Evolutionary conservation across 92 coral and sea anemone genomes (phyloP).

Genomic region (Zoanthus gigantus): DNA sequence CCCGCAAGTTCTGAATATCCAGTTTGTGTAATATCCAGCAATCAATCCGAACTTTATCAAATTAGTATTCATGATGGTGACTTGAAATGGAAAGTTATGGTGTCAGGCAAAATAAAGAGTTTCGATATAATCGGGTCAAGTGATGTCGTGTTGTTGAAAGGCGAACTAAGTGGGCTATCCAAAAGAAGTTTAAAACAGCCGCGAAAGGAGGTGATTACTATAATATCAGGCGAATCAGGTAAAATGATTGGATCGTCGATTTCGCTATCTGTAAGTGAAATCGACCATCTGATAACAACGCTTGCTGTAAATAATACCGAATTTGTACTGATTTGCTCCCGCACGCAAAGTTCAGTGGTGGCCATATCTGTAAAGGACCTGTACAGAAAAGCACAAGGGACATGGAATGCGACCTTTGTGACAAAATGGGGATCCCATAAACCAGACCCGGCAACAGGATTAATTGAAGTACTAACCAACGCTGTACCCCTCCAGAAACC

Average conservation of each 20-base stretch:
- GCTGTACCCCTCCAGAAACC: constrained; percentile 58
- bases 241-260: constrained; percentile 61
- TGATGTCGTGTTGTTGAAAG: constrained; percentile 63
- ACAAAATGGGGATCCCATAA: constrained; percentile 66
- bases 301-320: constrained; percentile 53
- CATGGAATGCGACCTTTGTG: constrained; percentile 42
- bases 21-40: constrained; percentile 14
- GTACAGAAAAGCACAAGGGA: constrained; percentile 32
- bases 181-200: neutral
- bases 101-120: constrained; percentile 43
- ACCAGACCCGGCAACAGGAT: constrained; percentile 68
- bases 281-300: constrained; percentile 51
- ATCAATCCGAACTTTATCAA: constrained; percentile 11
- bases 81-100: constrained; percentile 62
- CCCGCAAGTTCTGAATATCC: neutral
- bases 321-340: constrained; percentile 65
- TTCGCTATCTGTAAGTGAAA: constrained; percentile 32
- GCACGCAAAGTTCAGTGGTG: constrained; percentile 54
- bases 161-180: neutral
- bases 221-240: constrained; percentile 80
- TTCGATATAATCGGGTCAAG: constrained; percentile 60
- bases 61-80: constrained; percentile 48
- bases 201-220: constrained; percentile 12
- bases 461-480: constrained; percentile 59
- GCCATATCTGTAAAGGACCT: constrained; percentile 72